These are phyloP conservation scores for Spodoptera litura DNA, from an alignment of 1,140 invertebrate species.

Conservation along the genomic window DNA sequence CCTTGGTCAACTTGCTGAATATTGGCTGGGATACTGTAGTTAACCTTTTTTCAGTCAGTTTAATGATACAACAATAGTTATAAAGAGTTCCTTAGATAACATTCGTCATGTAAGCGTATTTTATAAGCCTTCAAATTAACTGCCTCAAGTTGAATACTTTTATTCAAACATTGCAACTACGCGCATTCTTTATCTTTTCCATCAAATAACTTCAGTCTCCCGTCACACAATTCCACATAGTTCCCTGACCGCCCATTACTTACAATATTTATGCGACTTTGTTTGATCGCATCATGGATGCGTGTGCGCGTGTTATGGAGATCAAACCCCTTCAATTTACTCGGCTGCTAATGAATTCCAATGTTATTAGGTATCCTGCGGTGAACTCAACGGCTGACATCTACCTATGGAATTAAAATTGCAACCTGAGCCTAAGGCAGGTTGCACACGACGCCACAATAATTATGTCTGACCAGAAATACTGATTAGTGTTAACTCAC, in stretches of 20 bases:
- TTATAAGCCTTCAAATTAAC: not conserved
- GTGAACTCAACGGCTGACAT: conserved; percentile 35
- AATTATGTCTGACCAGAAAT: not conserved
- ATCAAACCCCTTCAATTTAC: conserved; percentile 43
- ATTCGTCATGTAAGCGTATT: not conserved
- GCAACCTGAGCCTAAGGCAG: conserved; percentile 41
- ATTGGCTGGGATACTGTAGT: no score
- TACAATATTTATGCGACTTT: conserved; percentile 13
- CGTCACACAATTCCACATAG: conserved; percentile 17
- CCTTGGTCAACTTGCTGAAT: no score
- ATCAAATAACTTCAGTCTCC: not conserved
- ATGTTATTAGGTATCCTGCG: conserved; percentile 41
- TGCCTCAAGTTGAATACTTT: not conserved
- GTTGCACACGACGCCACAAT: not conserved
- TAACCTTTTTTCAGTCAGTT: no score
- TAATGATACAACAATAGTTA: no score
- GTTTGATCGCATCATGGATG: conserved; percentile 19
- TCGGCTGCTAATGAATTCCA: conserved; percentile 45
- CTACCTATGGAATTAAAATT: conserved; percentile 43
- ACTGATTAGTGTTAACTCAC: conserved; percentile 16
- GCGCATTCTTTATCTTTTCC: not conserved
- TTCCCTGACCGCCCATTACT: conserved; percentile 1
- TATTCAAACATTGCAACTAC: no score
- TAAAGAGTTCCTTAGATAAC: no score
- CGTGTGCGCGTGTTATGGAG: conserved; percentile 11